These are phyloP conservation scores for Napeogenes sylphis DNA, from an alignment of 2,888 invertebrate species.

Conservation along the genomic window DNA sequence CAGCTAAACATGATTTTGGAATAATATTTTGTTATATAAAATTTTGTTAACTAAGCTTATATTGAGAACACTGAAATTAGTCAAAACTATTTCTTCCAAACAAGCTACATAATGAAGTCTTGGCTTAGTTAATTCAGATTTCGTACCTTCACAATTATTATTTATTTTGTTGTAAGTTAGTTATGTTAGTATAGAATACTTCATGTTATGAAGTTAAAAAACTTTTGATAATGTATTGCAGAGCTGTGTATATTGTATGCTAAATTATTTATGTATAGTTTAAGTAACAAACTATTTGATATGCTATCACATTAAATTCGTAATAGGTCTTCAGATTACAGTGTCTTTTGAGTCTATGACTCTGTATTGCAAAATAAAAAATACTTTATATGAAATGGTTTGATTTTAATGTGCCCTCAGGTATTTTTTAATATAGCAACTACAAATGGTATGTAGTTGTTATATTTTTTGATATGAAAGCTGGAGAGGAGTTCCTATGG, in stretches of 20 bases:
- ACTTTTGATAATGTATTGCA: conserved; percentile 29
- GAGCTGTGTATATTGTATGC: conserved; percentile 62
- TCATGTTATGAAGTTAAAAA: conserved; percentile 12
- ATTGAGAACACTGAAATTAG: too few relatives aligned
- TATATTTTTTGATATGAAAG: too few relatives aligned
- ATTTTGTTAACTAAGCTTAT: too few relatives aligned
- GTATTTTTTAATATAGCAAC: too few relatives aligned
- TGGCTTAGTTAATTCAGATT: conserved; percentile 21
- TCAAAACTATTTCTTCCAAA: too few relatives aligned
- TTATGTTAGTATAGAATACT: conserved; percentile 10
- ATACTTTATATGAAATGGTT: conserved; percentile 44
- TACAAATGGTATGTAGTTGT: too few relatives aligned
- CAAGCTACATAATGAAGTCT: conserved; percentile 29
- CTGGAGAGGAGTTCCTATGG: too few relatives aligned
- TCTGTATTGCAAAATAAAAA: conserved; percentile 61
- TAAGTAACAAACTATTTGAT: conserved; percentile 52
- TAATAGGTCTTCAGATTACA: conserved; percentile 36
- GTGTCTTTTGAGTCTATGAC: conserved; percentile 39
- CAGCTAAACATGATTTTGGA: too few relatives aligned
- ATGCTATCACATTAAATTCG: conserved; percentile 48
- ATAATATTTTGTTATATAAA: too few relatives aligned
- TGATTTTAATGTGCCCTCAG: background rate
- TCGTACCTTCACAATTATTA: conserved; percentile 29
- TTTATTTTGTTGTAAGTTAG: conserved; percentile 31
- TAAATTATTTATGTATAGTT: conserved; percentile 69